These are phyloP conservation scores for Incurvaria masculella DNA, from an alignment of 2,888 invertebrate species.

Conservation along the genomic window DNA sequence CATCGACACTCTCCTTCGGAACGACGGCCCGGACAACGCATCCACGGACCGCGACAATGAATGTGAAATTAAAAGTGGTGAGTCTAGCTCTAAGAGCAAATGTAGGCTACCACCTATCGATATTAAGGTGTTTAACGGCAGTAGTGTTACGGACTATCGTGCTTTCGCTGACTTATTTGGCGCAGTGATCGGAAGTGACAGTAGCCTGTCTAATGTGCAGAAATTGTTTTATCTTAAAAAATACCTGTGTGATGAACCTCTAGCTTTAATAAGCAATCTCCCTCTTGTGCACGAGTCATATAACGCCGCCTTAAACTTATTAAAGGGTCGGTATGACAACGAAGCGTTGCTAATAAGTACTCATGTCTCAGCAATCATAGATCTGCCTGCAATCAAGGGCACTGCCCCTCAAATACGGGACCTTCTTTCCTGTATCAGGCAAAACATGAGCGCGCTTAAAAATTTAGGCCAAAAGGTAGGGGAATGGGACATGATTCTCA, in stretches of 20 bases:
- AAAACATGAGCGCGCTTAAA: background rate
- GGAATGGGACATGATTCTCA: background rate
- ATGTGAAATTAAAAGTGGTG: too few species aligned
- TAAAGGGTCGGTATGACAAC: conserved; percentile 11
- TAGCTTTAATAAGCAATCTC: conserved; percentile 13
- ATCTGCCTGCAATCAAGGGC: background rate
- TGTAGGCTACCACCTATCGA: too few species aligned
- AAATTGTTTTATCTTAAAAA: background rate
- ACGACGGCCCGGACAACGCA: too few species aligned
- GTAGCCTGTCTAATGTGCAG: too few species aligned
- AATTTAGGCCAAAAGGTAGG: background rate
- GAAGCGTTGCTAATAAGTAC: conserved; percentile 8
- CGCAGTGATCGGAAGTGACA: too few species aligned
- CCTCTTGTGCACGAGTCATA: conserved; percentile 10
- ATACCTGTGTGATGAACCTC: conserved; percentile 5
- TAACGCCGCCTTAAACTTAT: conserved; percentile 4
- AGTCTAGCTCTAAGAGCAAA: too few species aligned
- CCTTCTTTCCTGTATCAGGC: background rate
- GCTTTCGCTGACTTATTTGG: too few species aligned
- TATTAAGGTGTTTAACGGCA: too few species aligned
- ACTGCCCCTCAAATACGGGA: background rate
- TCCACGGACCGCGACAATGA: too few species aligned
- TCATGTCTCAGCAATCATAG: conserved; percentile 7
- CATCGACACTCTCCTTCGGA: too few species aligned
- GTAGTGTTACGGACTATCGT: too few species aligned